Evolutionary conservation across 2,888 invertebrate species (phyloP).

Genomic region (Nezara viridula): DNA sequence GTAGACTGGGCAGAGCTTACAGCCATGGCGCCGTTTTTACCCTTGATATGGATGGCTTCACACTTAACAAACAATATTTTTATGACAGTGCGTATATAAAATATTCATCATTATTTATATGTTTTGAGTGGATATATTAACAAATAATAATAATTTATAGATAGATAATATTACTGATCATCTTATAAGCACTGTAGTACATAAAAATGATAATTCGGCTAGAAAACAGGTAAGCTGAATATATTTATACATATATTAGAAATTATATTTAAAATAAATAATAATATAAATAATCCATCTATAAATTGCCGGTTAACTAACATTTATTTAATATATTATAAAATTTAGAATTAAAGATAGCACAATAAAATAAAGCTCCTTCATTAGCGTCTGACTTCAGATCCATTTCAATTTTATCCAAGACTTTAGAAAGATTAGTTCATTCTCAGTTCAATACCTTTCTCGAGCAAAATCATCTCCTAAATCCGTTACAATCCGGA

Average conservation of each 20-base stretch:
- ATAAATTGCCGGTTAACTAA: too few species aligned
- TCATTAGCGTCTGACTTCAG: too few species aligned
- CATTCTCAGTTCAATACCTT: too few species aligned
- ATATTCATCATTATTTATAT: not conserved
- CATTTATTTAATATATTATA: too few species aligned
- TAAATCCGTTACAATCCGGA: too few species aligned
- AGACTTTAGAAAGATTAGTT: too few species aligned
- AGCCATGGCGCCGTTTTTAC: not conserved
- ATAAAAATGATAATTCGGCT: not conserved
- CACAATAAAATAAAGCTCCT: too few species aligned
- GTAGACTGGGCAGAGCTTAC: not conserved
- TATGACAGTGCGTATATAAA: not conserved
- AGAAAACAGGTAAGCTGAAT: not conserved
- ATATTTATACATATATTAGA: not conserved
- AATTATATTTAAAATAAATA: not conserved
- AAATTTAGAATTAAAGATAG: too few species aligned
- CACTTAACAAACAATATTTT: not conserved
- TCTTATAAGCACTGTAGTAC: not conserved
- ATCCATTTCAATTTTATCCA: too few species aligned
- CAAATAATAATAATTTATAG: not conserved
- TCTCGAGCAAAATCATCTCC: too few species aligned
- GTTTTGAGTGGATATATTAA: not conserved
- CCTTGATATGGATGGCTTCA: not conserved
- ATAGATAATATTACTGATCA: not conserved
- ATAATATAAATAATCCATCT: too few species aligned